These are phyloP conservation scores for Luidia sarsii DNA, from an alignment of 53 echinoderm and acorn worm species.

Conservation along the genomic window DNA sequence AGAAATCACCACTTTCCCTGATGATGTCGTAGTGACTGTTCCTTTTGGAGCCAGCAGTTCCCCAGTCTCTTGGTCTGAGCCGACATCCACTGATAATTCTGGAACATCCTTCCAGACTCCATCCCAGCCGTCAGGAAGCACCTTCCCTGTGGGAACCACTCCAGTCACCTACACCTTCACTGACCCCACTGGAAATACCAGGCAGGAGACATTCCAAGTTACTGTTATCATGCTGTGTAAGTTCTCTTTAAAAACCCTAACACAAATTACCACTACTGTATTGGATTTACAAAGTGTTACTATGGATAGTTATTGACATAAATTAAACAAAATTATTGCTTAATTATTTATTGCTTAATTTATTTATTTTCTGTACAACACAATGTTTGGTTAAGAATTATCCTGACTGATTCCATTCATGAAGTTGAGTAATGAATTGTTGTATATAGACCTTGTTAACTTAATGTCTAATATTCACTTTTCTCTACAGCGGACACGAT, in stretches of 20 bases:
- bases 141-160: conserved; percentile 48
- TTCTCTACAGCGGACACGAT: neutral
- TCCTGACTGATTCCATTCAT: too few species aligned
- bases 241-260: too few species aligned
- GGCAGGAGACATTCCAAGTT: conserved; percentile 35
- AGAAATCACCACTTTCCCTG: conserved; percentile 44
- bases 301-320: too few species aligned
- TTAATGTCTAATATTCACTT: too few species aligned
- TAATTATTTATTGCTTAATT: too few species aligned
- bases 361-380: too few species aligned
- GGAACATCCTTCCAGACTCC: conserved; percentile 34
- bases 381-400: too few species aligned
- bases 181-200: conserved; percentile 42
- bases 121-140: conserved; percentile 1
- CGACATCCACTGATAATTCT: conserved; percentile 71
- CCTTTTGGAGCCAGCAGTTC: conserved; percentile 57
- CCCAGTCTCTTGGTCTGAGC: conserved; percentile 46
- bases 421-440: neutral
- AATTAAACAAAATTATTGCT: too few species aligned
- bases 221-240: conserved; percentile 28
- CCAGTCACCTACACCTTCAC: conserved; percentile 65
- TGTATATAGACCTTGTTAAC: neutral
- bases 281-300: too few species aligned
- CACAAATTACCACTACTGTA: too few species aligned
- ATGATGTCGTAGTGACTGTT: conserved; percentile 43